Conservation (phyloP, 2,888 invertebrate genomes). For the Chydorus sphaericus region DNA sequence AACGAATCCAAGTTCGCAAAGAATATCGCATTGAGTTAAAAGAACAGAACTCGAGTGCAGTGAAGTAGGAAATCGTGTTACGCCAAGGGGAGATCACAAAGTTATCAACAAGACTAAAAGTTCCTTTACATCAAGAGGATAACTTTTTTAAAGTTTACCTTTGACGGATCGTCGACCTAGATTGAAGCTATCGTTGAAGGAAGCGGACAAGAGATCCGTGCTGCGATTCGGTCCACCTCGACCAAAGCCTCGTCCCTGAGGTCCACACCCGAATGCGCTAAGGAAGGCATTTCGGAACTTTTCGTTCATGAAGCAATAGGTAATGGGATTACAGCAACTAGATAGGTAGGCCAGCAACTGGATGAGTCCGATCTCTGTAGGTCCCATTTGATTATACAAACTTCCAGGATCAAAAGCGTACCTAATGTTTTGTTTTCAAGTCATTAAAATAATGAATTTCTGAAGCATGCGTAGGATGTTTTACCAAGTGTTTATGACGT, state of each 20-base stretch:
- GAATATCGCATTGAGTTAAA: too few relatives aligned
- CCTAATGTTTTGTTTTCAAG: too few relatives aligned
- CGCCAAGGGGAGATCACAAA: too few relatives aligned
- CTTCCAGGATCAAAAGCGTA: slow-evolving; percentile 34
- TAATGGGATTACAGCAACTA: slow-evolving; percentile 50
- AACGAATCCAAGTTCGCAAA: too few relatives aligned
- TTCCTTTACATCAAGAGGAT: too few relatives aligned
- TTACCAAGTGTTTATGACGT: slow-evolving; percentile 40
- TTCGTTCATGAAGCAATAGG: slow-evolving; percentile 52
- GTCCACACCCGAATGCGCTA: slow-evolving; percentile 38
- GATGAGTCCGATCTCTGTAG: slow-evolving; percentile 37
- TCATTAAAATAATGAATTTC: too few relatives aligned
- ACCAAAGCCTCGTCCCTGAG: slow-evolving; percentile 20
- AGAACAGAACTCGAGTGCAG: too few relatives aligned
- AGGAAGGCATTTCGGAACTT: slow-evolving; percentile 47
- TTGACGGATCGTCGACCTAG: slow-evolving; percentile 9
- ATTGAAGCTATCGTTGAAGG: slow-evolving; percentile 12
- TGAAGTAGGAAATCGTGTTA: too few relatives aligned
- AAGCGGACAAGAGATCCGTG: slow-evolving; percentile 11
- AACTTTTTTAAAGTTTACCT: too few relatives aligned
- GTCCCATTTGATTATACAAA: slow-evolving; percentile 36
- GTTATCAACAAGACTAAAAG: too few relatives aligned
- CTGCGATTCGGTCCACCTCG: slow-evolving; percentile 7
- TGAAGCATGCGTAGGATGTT: too few relatives aligned
- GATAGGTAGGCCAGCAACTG: slow-evolving; percentile 44